Base-by-base conservation (phyloP, 2,888 invertebrate genomes). In the Eudemis profundana region DNA sequence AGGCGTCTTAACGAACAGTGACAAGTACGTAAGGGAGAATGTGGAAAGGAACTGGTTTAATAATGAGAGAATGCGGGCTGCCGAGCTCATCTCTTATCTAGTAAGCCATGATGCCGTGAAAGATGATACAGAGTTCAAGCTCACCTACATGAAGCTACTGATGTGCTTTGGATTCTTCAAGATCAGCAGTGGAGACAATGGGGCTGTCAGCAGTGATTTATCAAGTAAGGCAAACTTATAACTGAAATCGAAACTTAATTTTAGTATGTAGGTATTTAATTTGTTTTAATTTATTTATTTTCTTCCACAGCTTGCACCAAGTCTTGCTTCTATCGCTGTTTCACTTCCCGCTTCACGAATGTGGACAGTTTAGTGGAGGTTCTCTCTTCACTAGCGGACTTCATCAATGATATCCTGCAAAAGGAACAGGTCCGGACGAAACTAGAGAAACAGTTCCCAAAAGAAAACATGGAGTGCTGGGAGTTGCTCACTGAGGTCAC, bases 271-370 rank as follows among this genome's bases (percentile, higher is more conserved):
- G 33, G 46, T 50, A 15, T 21, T 10, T 51, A 54, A 1, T 7
- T 47, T 47, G 7, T 66, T 46, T 33, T 46, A 46, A 29, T 38
- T 4, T 3, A 44, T 62, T 62, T 56, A 33, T 79, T 92, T 79
- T 74, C 62, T 60, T 69, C 70, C 69, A 19, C 90, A 93, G 94
- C 90, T 69, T 90, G 94, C 62, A 93, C 95, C 68, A 95, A 94
- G 77, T 93, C 94, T 7, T 94, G 94, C 72, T 96, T 96, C 78
- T 96, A 94, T 77, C 92, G 94, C 21, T 94, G 95, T 60, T 88
- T 96, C 69, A 95, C 96, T 70, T 92, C 94, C n/a, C 94, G 94
- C 72, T 90, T 95, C 68, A 90, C 94, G 0, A 95, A 94, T 76
- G 89, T 96, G 15, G 93, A 94, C 69, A 93, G 93, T 72, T 85